Conservation (phyloP, 2,888 invertebrate species). For the Entomobrya proxima region DNA sequence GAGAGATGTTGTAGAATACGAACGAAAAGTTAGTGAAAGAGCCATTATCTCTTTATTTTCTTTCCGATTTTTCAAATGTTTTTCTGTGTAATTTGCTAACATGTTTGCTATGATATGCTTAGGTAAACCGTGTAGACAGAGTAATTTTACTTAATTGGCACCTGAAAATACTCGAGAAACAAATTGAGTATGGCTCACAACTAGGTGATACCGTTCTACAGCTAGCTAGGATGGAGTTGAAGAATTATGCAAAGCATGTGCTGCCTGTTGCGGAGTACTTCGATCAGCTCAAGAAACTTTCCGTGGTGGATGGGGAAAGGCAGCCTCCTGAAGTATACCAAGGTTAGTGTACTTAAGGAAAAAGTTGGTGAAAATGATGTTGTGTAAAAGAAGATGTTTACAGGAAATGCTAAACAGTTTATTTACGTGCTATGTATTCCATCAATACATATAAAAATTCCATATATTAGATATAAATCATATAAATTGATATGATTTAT, state of each 20-base stretch:
- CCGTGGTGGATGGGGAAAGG: conserved; percentile 90
- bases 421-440: conserved; percentile 14
- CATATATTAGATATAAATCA: neutral
- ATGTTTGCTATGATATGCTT: conserved; percentile 64
- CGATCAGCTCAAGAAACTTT: conserved; percentile 87
- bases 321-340: conserved; percentile 91
- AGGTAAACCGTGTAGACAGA: conserved; percentile 93
- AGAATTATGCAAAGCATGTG: conserved; percentile 91
- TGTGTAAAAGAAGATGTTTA: neutral
- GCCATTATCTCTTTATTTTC: too few species aligned
- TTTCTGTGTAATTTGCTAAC: neutral
- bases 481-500: neutral
- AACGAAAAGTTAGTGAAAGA: conserved; percentile 85
- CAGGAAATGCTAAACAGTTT: conserved; percentile 23
- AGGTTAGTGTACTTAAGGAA: neutral
- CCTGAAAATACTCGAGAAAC: conserved; percentile 89
- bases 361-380: conserved; percentile 14
- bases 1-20: conserved; percentile 93
- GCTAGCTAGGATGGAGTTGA: conserved; percentile 90
- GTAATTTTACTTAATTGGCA: conserved; percentile 92
- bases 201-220: conserved; percentile 90
- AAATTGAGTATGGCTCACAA: conserved; percentile 93
- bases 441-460: too few species aligned
- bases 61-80: too few species aligned
- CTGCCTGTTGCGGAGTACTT: conserved; percentile 93